These are phyloP conservation scores for Diogma glabrata DNA, from an alignment of 2,888 invertebrate species.

Conservation along the genomic window DNA sequence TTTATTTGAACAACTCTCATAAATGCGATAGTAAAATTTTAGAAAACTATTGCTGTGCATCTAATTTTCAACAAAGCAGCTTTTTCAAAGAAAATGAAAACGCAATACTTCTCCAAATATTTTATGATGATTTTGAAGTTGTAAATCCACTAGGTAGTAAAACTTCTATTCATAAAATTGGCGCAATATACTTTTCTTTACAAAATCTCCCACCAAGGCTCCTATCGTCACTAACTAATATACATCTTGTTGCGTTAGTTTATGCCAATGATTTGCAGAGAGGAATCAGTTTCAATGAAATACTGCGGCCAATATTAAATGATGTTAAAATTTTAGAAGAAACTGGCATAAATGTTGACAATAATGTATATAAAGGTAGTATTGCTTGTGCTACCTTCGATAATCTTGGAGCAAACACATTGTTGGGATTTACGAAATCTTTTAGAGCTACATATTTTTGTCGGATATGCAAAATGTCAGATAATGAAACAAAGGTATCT, in stretches of 20 bases:
- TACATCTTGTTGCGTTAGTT: neutral
- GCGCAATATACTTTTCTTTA: neutral
- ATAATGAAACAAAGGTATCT: too few relatives aligned
- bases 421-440: too few relatives aligned
- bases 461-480: too few relatives aligned
- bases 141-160: neutral
- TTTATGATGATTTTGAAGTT: neutral
- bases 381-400: neutral
- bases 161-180: neutral
- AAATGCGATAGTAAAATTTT: neutral
- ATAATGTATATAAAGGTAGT: neutral
- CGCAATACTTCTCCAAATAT: neutral
- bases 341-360: neutral
- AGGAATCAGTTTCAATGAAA: neutral
- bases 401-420: too few relatives aligned
- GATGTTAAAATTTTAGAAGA: neutral
- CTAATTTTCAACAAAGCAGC: neutral
- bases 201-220: neutral
- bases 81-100: neutral
- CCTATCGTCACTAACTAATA: neutral
- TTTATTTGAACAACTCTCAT: neutral
- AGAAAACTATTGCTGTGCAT: neutral
- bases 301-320: neutral
- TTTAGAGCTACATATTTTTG: too few relatives aligned
- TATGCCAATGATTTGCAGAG: neutral